phyloP scores from a whole-genome alignment of 2,888 invertebrate genomes.

The Sympetrum striolatum region DNA sequence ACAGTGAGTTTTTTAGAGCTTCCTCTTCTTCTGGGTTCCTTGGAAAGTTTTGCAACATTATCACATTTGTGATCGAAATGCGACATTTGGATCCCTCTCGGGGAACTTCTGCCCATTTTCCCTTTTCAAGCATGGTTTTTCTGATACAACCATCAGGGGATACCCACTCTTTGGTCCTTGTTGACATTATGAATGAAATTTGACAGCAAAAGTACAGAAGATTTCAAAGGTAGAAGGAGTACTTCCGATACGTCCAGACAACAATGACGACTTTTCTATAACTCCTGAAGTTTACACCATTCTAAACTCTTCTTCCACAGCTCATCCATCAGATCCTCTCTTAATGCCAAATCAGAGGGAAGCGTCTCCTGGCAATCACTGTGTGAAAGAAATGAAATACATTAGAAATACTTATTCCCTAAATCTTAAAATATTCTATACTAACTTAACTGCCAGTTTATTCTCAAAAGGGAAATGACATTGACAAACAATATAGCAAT shows the following conservation, averaged over 20 bases:
- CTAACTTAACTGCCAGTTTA: too few relatives aligned
- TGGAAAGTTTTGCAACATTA: conserved; percentile 30
- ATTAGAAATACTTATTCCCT: not conserved
- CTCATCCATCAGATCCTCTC: conserved; percentile 25
- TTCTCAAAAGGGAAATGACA: too few relatives aligned
- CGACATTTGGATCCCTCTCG: conserved; percentile 56
- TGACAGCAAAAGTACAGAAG: not conserved
- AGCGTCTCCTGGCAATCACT: conserved; percentile 44
- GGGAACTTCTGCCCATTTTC: conserved; percentile 56
- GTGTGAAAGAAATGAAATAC: not conserved
- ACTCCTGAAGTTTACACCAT: conserved; percentile 46
- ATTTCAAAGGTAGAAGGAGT: not conserved
- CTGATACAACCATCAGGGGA: conserved; percentile 56
- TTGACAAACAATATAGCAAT: too few relatives aligned
- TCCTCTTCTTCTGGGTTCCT: conserved; percentile 57
- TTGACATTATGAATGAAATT: not conserved
- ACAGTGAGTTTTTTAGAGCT: conserved; percentile 60
- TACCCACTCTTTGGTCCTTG: conserved; percentile 51
- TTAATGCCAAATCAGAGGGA: conserved; percentile 44
- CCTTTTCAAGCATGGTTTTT: conserved; percentile 54
- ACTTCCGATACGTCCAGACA: too few relatives aligned
- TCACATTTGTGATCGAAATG: conserved; percentile 53
- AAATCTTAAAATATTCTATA: too few relatives aligned
- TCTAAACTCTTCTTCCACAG: conserved; percentile 45
- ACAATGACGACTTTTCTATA: conserved; percentile 50